Evolutionary conservation across 2,113 vertebrate species (phyloP).

Genomic region (Stegostoma tigrinum): DNA sequence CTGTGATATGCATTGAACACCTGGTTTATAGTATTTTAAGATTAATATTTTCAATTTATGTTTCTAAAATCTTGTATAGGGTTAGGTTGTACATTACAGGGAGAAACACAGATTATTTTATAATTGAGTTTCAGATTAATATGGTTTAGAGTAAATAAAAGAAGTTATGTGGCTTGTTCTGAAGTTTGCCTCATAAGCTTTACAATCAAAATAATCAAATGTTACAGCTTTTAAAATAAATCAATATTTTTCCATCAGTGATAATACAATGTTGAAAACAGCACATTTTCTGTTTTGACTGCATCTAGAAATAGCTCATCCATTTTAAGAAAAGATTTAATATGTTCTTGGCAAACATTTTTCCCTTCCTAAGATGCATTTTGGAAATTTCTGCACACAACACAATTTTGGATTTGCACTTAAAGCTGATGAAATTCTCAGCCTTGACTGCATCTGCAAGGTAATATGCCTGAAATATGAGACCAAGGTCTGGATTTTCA

Average conservation of each 20-base stretch:
- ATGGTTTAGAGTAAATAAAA: too few relatives aligned
- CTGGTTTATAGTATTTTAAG: neutral
- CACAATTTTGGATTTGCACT: neutral
- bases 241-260: neutral
- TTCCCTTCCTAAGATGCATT: neutral
- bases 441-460: neutral
- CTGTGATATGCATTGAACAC: neutral
- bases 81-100: neutral
- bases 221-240: neutral
- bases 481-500: neutral
- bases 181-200: too few relatives aligned
- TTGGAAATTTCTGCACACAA: neutral
- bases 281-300: neutral
- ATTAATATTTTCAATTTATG: neutral
- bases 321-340: neutral
- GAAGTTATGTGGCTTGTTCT: too few relatives aligned
- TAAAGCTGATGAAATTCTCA: neutral
- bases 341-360: neutral
- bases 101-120: neutral
- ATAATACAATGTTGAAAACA: neutral
- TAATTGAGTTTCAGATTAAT: too few relatives aligned
- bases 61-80: neutral
- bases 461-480: neutral
- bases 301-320: neutral
- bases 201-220: neutral